Base-by-base conservation (phyloP, 1,140 invertebrate species). In the Drosophila eugracilis region DNA sequence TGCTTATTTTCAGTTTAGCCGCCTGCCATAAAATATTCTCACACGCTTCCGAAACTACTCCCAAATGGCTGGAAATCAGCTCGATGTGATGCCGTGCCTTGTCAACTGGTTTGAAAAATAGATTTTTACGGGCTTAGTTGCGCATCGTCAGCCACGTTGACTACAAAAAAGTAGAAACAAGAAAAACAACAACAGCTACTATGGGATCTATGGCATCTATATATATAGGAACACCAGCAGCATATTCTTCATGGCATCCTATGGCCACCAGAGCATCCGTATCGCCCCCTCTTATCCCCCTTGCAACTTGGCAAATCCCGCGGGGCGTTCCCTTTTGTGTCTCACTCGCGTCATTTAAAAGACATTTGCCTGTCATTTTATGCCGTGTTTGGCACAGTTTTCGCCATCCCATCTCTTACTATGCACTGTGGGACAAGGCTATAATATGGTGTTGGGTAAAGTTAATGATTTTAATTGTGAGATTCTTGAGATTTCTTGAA, bases 291-390 rank as follows among this genome's bases (percentile, higher is more conserved):
- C 50, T n/a, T n/a, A n/a, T 26, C 36, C 62, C 45, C 24, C 52
- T 36, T 44, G 52, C 59, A 58, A 75, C 52, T 36, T 44, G 52
- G 53, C 63, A 75, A 88, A 88, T 88, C 83, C 83, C 83, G 83
- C 78, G 83, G 65, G 83, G 78, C 83, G 78, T 75, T 83, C 81
- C 67, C 80, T 86, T 84, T 85, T 85, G 80, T 86, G 83, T 86
- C 83, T 88, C 83, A 78, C 78, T 86, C 84, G 83, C 84, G 83
- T 86, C 83, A 86, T 86, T 86, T 88, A 86, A 86, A 88, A 86
- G 83, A 86, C 83, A 86, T 86, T 86, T 86, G 83, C 83, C 83
- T 86, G 83, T 86, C 78, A 86, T 86, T 86, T 86, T 88, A 86
- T 86, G 83, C 83, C 83, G 83, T 86, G 78, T 88, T 85, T 86